Base-by-base conservation (phyloP, 2,888 invertebrate species). In the Oxyteleia sp. region DNA sequence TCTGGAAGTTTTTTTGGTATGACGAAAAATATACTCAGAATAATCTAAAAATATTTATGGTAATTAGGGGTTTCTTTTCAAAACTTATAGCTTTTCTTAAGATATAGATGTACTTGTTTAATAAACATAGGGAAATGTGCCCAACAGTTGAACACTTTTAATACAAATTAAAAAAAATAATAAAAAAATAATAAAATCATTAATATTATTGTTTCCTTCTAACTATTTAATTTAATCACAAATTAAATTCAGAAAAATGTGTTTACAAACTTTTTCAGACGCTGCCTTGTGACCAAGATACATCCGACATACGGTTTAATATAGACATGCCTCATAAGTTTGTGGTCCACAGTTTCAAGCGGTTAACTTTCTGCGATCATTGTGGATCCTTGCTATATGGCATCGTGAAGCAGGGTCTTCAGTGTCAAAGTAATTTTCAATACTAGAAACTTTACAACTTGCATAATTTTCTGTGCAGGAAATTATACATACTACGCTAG, bases 301-400 rank as follows among this genome's bases (percentile, higher is more conserved):
- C 96, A 93, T 95, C 95, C 92, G 96, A 96, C 49, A 96, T 96
- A 93, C 96, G 99, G 86, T 99, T 99, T 95, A 99, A 97, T 94
- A 99, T 99, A 91, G 99, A 99, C 95, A 96, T 99, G 91, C 99
- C 99, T 88, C 99, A 99, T 94, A 97, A 98, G 85, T 98, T 98
- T 94, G 96, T 96, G 90, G 97, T 99, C 91, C 99, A 99, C 95
- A 99, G 96, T 89, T 99, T 98, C 95, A 99, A 98, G 95, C 95
- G 98, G 88, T 99, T 99, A 94, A 99, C 99, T 29, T 99, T 99
- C 95, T 99, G 99, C 95, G 99, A 99, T 95, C 99, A 99, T 94
- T 99, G 99, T 94, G 99, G 99, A 88, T 99, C 99, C 83, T 95
- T 99, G 93, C 96, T 99, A 84, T 99, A 99, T 94, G 99, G 99